Evolutionary conservation across 1,140 invertebrate species (phyloP).

Genomic region (Piezodorus guildinii): DNA sequence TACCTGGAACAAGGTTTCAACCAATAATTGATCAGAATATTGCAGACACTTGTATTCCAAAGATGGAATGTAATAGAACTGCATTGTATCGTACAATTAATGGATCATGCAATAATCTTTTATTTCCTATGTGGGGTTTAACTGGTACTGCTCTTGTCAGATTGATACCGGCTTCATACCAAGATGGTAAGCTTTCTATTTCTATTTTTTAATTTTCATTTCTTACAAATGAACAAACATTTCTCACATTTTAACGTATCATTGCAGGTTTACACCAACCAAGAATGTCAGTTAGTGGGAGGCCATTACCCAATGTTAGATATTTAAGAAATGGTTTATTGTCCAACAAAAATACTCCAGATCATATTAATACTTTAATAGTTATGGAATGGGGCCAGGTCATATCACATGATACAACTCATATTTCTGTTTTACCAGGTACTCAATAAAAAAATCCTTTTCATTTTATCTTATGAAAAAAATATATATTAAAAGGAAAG

Average conservation of each 20-base stretch:
- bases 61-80: constrained; percentile 20
- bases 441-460: too few relatives aligned
- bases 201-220: too few relatives aligned
- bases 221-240: too few relatives aligned
- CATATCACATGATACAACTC: constrained; percentile 42
- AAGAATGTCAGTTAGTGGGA: constrained; percentile 35
- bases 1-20: constrained; percentile 21
- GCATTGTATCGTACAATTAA: constrained; percentile 50
- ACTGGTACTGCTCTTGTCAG: constrained; percentile 45
- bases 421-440: constrained; percentile 22
- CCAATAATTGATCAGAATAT: constrained; percentile 23
- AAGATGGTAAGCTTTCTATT: constrained; percentile 40
- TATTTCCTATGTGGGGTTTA: constrained; percentile 42
- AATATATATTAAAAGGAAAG: too few relatives aligned
- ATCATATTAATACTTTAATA: constrained; percentile 33
- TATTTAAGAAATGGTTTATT: constrained; percentile 38
- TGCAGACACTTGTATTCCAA: constrained; percentile 25
- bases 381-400: constrained; percentile 48
- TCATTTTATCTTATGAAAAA: too few relatives aligned
- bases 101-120: constrained; percentile 62
- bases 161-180: constrained; percentile 50
- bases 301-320: constrained; percentile 38
- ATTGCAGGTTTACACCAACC: constrained; percentile 37
- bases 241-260: neutral
- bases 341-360: constrained; percentile 33